These are phyloP conservation scores for Dysidea cf. avara DNA, from an alignment of 37 sponge, comb jelly and placozoan species.

Conservation along the genomic window DNA sequence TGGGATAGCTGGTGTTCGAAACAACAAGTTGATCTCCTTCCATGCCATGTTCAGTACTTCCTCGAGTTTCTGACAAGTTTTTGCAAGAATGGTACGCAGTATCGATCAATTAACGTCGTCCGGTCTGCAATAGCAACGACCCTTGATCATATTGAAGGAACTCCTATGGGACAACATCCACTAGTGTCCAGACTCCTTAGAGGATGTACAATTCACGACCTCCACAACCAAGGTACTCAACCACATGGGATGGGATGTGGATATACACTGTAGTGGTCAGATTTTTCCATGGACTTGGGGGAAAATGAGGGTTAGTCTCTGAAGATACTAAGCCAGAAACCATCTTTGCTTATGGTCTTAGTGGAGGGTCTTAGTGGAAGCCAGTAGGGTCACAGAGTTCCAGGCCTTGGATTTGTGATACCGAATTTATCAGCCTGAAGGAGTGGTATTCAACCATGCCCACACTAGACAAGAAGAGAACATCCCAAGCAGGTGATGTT, in stretches of 20 bases:
- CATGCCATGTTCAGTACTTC: constrained; percentile 27
- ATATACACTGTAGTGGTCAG: too few relatives aligned
- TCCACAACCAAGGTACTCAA: constrained; percentile 14
- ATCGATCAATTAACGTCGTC: constrained; percentile 6
- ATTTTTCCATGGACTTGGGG: too few relatives aligned
- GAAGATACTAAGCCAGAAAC: too few relatives aligned
- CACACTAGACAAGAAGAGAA: constrained; percentile 9
- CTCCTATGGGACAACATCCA: constrained; percentile 16
- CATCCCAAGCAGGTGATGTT: constrained; percentile 2
- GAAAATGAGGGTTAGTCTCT: too few relatives aligned
- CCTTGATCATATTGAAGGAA: constrained; percentile 12
- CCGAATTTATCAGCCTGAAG: background rate
- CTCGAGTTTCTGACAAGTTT: constrained; percentile 22
- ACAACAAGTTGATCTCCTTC: constrained; percentile 24
- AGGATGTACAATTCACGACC: constrained; percentile 22
- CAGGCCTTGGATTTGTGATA: too few relatives aligned
- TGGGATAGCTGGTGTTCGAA: constrained; percentile 25
- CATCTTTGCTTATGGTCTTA: too few relatives aligned
- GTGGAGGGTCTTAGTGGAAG: too few relatives aligned
- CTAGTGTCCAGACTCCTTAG: constrained; percentile 10
- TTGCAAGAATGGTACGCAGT: constrained; percentile 8
- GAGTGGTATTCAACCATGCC: background rate
- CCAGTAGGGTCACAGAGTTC: too few relatives aligned
- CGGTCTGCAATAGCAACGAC: constrained; percentile 21
- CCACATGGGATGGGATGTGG: constrained; percentile 24